Base-by-base conservation (phyloP, 1,140 invertebrate species). In the Anastrepha obliqua region DNA sequence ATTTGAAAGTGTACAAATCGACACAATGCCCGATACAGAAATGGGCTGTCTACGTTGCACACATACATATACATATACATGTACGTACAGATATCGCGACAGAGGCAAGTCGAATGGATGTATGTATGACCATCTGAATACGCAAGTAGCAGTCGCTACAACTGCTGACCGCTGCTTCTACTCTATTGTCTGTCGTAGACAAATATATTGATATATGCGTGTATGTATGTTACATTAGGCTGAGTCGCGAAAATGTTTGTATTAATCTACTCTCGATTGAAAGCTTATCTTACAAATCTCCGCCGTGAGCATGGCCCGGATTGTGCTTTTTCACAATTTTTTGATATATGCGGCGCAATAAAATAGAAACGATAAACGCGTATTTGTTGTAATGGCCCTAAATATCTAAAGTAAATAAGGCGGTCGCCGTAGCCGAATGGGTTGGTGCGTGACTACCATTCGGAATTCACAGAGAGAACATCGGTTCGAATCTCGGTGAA, bases 1-100 rank as follows among this genome's bases (percentile, higher is more conserved):
- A 86, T 86, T 86, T 62, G 7, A 81, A 55, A 20, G 47, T 51
- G 47, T n/a, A 81, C 47, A 55, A 81, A 55, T 81, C 47, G 47
- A 20, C 47, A 42, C 47, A 58, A 55, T 29, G 29, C 8, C 44
- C 17, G 44, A 11, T 74, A n/a, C 51, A n/a, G 42, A 74, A 5
- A 42, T 81, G n/a, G 64, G 29, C n/a, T 1, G 64, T 67, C 74
- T 13, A 17, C 42, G 6, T 7, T 44, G 60, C 74, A 65, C 87
- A 58, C 42, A 60, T 42, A 60, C 29, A 86, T 29, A 9, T 86
- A 70, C 2, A 58, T 62, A 55, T 20, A n/a, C 42, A 11, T 51
- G 55, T 39, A 81, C 74, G 64, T 11, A n/a, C 51, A 7, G 7
- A 2, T 55, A 11, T n/a, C n/a, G 20, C 62, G 3, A 3, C 11